Evolutionary conservation across 2,797 vertebrate species (phyloP), one percentile per base, ranked within the genome.

Genomic region (Acomys russatus): DNA sequence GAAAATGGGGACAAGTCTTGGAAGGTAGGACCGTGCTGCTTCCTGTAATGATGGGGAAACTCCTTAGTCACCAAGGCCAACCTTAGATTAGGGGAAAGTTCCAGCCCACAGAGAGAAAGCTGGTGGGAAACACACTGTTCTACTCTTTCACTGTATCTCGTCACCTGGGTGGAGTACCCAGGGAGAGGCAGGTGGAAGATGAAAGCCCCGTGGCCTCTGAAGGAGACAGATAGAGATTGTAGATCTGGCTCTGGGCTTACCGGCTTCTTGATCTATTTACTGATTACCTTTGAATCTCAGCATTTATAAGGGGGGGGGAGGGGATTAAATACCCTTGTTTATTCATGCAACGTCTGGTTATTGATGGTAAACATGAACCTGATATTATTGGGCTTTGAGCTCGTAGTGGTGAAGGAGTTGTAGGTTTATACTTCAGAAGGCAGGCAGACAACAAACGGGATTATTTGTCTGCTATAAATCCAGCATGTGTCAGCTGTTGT

Each of bases 51-150:
- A 68, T 63, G 66, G 77, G 79, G 96, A 95, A 94, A 92, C 66
- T 64, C 78, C 70, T 97, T 90, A 89, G 93, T 97, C 96, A 97
- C 74, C 89, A 33, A 6, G 25, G 88, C 38, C 92, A 80, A 28
- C 17, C n/a, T 38, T 82, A 86, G 92, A 88, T 76, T 59, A 79
- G 70, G 59, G 73, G 76, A 73, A 25, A 68, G 3, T 56, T 85
- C 87, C 74, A 23, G 5, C 12, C 74, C 23, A 1, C 12, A 6
- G 63, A 76, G 93, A 63, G 23, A 90, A 95, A 86, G 92, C 74
- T 68, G 56, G 71, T 73, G 64, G 96, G 74, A 90, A 15, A 11
- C 84, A 77, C 0, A 25, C 30, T 4, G 6, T 8, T 38, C 11
- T 20, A 54, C 2, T 49, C 71, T 54, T 82, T 51, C 22, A 94